These are phyloP conservation scores for Hippocampus kuda DNA, from an alignment of 2,797 vertebrate species.

Conservation along the genomic window DNA sequence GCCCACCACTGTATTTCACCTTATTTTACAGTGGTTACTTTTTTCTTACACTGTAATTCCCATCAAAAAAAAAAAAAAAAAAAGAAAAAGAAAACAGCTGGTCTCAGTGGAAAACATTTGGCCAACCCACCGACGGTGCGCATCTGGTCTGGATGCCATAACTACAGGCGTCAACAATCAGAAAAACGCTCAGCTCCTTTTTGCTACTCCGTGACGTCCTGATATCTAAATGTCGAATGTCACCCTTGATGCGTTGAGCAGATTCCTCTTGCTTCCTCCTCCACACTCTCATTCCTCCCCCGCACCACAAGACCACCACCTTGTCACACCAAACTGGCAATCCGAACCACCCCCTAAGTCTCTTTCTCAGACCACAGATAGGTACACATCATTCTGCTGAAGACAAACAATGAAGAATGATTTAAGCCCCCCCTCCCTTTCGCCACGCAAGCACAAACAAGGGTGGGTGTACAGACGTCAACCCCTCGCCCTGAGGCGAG, in stretches of 20 bases:
- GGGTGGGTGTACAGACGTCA: constrained; percentile 20
- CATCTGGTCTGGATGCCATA: neutral
- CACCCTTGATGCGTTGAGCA: neutral
- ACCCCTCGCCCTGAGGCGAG: constrained; percentile 21
- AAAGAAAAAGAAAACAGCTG: too few species aligned
- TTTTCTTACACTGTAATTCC: neutral
- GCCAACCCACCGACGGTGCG: neutral
- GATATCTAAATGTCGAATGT: neutral
- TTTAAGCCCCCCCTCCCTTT: constrained; percentile 3
- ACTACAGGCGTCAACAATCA: neutral
- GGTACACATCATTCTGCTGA: neutral
- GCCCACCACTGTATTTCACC: too few species aligned
- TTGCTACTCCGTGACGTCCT: neutral
- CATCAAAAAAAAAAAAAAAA: too few species aligned
- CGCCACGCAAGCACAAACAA: constrained; percentile 13
- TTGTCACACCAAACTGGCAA: neutral
- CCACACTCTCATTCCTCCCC: neutral
- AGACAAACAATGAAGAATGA: neutral
- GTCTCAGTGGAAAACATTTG: too few species aligned
- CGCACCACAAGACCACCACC: neutral
- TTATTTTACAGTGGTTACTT: too few species aligned
- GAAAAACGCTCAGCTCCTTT: neutral
- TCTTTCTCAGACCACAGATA: neutral
- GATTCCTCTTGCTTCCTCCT: neutral
- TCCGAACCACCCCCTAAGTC: neutral